Base-by-base conservation (phyloP, 2,797 vertebrate species). In the Sparidentex hasta region DNA sequence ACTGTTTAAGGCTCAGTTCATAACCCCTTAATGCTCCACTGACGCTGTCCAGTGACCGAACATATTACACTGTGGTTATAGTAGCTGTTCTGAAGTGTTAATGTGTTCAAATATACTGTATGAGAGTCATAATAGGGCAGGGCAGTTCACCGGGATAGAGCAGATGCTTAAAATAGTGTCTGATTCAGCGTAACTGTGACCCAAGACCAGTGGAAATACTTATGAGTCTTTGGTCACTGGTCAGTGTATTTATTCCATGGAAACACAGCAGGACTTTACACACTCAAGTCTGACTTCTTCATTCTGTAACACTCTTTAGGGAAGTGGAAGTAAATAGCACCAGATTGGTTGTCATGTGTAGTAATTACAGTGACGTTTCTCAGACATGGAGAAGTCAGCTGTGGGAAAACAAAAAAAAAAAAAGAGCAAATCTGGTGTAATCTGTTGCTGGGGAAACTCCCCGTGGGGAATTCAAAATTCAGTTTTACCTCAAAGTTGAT, bases 401-500 rank as follows among this genome's bases (percentile, higher is more conserved):
- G 46, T 17, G 14, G 14, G 21, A 8, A 23, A 29, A 29, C 29
- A 25, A 25, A 29, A 29, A 4, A 29, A 3, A 61, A 44, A 43
- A 25, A 50, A 21, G 7, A 11, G 55, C 4, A 25, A 66, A 29
- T 21, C 48, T 55, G 44, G 1, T 21, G 11, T 18, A 27, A 29
- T 65, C 5, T 21, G 59, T 73, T 38, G 3, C 46, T 2, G n/a
- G 13, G 70, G 74, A 47, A 85, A 84, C 55, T 43, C 64, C 72
- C 47, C 5, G 2, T 16, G 44, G 59, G 70, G 23, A n/a, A 38
- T 14, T 56, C 7, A 9, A 27, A 56, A 78, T 85, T 63, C 27
- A 3, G 21, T 21, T 95, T 33, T 90, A 99, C 98, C 94, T 98
- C 95, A 71, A 99, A 99, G 93, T 99, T 99, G 92, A 99, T 54